Evolutionary conservation across 30 jellyfish, hydroid and myxozoan species (phyloP), one percentile per base, ranked within the genome.

Genomic region (Aurelia aurita): DNA sequence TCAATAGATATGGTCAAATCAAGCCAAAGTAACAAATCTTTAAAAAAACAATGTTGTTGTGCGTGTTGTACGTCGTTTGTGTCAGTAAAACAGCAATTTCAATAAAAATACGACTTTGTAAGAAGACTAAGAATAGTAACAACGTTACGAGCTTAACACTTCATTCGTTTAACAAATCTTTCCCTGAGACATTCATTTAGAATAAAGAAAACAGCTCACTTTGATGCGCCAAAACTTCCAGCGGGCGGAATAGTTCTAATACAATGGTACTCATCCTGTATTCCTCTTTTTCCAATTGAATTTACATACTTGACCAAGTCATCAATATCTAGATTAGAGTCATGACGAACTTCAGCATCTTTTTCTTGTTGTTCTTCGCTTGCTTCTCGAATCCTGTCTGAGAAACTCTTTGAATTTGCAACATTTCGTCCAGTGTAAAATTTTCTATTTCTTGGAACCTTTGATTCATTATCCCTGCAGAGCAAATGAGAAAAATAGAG

Each of bases 181-280:
- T 3, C 3, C 43, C 5, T 3, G 5, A 31, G 2, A 31, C 43
- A 31, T 3, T 31, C 3, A 31, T 2, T 31, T 2, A 3, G 5
- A 3, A 5, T 39, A 39, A 0, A 39, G 51, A 6, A 16, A 68
- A 25, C 11, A 13, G 9, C 84, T 57, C 69, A 91, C 98, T 73
- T 66, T 18, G 98, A 74, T 0, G 89, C 72, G 13, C 31, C 81
- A 78, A 85, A 91, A 22, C 58, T 59, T 23, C 98, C 98, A 22
- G 35, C 13, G 0, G 96, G 98, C 5, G 98, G 95, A n/a, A 85
- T 69, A n/a, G 88, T 64, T 23, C 82, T 68, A 34, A 91, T 39
- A 45, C 86, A 58, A n/a, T 62, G 88, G 64, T 84, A 91, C 57
- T 91, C 98, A 28, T 63, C 87, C n/a, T 63, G 88, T n/a, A 91